Conservation (phyloP, 2,888 invertebrate species). For the Acholoe squamosa region DNA sequence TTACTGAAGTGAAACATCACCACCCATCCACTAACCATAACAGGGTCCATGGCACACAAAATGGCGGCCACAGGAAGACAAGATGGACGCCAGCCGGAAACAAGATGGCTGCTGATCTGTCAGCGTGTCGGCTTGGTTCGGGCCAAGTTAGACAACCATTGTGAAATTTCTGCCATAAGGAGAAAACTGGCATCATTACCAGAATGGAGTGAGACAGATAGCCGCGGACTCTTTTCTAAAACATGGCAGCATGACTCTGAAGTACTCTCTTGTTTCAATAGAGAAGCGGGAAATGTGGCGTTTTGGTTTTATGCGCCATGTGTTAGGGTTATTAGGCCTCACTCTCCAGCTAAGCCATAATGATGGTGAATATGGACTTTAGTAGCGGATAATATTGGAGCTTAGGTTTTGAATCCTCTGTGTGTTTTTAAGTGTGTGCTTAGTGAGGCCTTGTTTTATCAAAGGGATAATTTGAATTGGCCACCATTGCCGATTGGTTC, state of each 20-base stretch:
- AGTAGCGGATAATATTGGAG: too few species aligned
- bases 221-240: background rate
- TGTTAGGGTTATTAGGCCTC: background rate
- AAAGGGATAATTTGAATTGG: too few species aligned
- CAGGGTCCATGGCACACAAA: background rate
- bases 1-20: background rate
- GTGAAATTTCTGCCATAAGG: background rate
- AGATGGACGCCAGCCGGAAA: background rate
- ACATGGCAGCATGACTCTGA: background rate
- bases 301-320: background rate
- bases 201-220: background rate
- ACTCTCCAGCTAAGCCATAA: background rate
- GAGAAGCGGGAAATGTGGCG: background rate
- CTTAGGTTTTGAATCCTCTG: too few species aligned
- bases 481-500: too few species aligned
- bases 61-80: background rate
- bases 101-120: conserved; percentile 4
- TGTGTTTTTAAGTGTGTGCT: too few species aligned
- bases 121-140: background rate
- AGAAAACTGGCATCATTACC: background rate
- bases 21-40: background rate
- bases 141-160: background rate
- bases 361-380: background rate
- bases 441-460: too few species aligned
- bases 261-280: background rate